These are phyloP conservation scores for Anableps anableps DNA, from an alignment of 2,797 vertebrate species.

Conservation along the genomic window DNA sequence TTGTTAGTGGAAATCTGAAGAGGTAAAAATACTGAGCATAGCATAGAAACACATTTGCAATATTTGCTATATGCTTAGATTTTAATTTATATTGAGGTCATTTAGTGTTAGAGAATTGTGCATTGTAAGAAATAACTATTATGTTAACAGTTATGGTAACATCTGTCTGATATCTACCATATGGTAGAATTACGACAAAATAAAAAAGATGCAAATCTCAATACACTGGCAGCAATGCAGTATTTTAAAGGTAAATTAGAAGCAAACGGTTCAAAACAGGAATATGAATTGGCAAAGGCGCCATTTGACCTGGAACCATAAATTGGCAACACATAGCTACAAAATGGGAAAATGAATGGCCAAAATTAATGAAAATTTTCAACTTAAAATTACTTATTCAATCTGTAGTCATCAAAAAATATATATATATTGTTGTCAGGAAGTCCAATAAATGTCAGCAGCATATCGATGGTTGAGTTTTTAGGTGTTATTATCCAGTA, in stretches of 20 bases:
- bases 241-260: neutral
- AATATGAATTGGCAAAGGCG: neutral
- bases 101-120: neutral
- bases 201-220: neutral
- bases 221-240: neutral
- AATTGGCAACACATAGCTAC: neutral
- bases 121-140: neutral
- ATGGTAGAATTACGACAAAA: neutral
- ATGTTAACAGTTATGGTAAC: neutral
- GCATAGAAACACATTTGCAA: neutral
- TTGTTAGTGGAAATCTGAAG: neutral
- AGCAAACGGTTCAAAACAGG: neutral
- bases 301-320: neutral
- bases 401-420: neutral
- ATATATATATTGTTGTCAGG: neutral
- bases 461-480: neutral
- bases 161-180: neutral
- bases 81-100: neutral
- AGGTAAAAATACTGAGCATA: neutral
- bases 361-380: neutral
- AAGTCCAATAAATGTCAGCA: neutral
- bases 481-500: conserved; percentile 4
- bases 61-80: too few species aligned
- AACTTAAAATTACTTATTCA: neutral
- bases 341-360: neutral